These are phyloP conservation scores for Idaea aversata DNA, from an alignment of 2,888 invertebrate genomes.

Conservation along the genomic window DNA sequence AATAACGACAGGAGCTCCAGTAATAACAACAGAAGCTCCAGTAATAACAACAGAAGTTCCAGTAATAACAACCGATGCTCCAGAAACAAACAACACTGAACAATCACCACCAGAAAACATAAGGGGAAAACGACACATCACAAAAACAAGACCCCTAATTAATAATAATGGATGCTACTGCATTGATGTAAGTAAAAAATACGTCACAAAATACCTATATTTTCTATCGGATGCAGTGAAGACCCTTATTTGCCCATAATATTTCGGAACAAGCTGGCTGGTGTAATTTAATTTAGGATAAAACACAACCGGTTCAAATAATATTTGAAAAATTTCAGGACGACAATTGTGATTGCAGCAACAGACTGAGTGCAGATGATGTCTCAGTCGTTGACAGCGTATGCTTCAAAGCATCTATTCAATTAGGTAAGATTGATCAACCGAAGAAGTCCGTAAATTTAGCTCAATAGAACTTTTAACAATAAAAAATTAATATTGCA, in stretches of 20 bases:
- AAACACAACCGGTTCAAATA: not conserved
- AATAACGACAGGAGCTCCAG: too few species aligned
- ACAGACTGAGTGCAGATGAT: not conserved
- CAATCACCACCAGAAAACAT: not conserved
- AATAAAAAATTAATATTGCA: too few species aligned
- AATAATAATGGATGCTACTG: slow-evolving; percentile 10
- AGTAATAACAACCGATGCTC: not conserved
- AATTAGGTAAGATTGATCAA: slow-evolving; percentile 10
- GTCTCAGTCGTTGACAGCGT: slow-evolving; percentile 9
- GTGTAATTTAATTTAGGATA: too few species aligned
- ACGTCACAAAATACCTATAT: too few species aligned
- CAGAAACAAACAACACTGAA: not conserved
- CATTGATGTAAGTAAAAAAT: slow-evolving; percentile 14
- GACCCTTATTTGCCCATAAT: too few species aligned
- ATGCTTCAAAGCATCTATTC: slow-evolving; percentile 13
- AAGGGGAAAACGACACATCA: not conserved
- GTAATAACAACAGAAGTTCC: too few species aligned
- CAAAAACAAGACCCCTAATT: too few species aligned
- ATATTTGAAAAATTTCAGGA: slow-evolving; percentile 19
- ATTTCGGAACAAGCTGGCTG: too few species aligned
- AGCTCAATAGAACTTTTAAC: too few species aligned
- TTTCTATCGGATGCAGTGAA: too few species aligned
- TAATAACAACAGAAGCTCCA: too few species aligned
- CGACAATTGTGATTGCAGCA: slow-evolving; percentile 14
- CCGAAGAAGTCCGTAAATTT: too few species aligned